These are phyloP conservation scores for Sorex maritimensis DNA, from an alignment of 2,797 vertebrate species.

Conservation along the genomic window DNA sequence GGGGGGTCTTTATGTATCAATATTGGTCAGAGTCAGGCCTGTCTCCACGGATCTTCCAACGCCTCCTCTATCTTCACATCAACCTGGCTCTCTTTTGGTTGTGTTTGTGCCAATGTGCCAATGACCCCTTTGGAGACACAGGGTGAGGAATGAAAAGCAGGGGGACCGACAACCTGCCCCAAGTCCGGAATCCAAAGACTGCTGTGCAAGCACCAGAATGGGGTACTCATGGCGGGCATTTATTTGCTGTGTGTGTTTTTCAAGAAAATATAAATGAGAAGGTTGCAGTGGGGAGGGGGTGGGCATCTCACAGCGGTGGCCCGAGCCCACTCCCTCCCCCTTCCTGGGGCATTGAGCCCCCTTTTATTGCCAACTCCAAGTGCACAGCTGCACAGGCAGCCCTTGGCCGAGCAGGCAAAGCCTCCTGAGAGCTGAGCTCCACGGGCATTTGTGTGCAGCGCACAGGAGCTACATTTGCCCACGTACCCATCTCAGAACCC, in stretches of 20 bases:
- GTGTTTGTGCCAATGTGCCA: background rate
- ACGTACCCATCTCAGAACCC: slow-evolving; percentile 90
- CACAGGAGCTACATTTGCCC: slow-evolving; percentile 90
- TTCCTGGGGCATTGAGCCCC: too few species aligned
- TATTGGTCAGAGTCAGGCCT: background rate
- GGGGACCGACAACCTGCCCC: background rate
- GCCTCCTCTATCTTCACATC: background rate
- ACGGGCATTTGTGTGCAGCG: slow-evolving; percentile 86
- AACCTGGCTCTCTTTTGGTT: background rate
- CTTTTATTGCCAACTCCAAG: too few species aligned
- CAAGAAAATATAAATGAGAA: background rate
- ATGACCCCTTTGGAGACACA: background rate
- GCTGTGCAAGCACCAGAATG: background rate
- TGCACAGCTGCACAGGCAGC: too few species aligned
- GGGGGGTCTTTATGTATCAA: background rate
- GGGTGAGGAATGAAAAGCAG: too few species aligned
- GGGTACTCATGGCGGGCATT: too few species aligned
- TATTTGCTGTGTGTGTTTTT: background rate
- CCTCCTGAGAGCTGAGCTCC: slow-evolving; percentile 76
- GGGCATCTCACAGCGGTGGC: too few species aligned
- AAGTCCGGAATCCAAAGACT: background rate
- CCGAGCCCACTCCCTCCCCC: too few species aligned
- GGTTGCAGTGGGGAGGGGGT: too few species aligned
- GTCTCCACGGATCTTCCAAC: background rate
- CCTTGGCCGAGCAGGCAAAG: too few species aligned